Conservation (phyloP, 2,888 invertebrate genomes). For the Parnassius smintheus region DNA sequence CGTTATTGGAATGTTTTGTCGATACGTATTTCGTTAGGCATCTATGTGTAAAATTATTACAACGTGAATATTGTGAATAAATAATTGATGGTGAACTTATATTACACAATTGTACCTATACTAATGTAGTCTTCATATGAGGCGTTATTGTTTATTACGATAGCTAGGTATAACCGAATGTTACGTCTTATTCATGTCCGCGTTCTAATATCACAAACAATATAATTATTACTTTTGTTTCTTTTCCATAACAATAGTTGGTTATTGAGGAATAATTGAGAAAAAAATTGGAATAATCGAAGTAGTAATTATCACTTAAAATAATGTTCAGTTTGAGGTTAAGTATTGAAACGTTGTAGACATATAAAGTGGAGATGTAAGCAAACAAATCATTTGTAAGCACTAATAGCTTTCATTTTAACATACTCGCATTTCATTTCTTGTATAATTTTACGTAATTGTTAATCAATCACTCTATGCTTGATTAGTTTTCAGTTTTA, state of each 20-base stretch:
- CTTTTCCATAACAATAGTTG: slow-evolving; percentile 24
- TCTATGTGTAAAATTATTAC: slow-evolving; percentile 47
- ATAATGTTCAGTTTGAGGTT: slow-evolving; percentile 61
- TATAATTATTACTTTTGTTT: slow-evolving; percentile 23
- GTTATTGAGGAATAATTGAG: not conserved
- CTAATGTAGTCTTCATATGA: slow-evolving; percentile 57
- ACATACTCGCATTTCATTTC: slow-evolving; percentile 10
- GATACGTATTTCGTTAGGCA: slow-evolving; percentile 76
- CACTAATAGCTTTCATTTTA: slow-evolving; percentile 35
- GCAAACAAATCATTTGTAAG: slow-evolving; percentile 18
- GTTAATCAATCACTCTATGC: slow-evolving; percentile 5
- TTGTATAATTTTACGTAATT: slow-evolving; percentile 17
- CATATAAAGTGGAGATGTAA: slow-evolving; percentile 30
- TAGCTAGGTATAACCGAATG: slow-evolving; percentile 70
- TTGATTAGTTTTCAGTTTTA: slow-evolving; percentile 12
- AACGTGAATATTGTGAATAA: slow-evolving; percentile 39
- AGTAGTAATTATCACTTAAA: slow-evolving; percentile 35
- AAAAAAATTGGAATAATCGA: slow-evolving; percentile 1
- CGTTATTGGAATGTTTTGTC: slow-evolving; percentile 77
- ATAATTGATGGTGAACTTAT: slow-evolving; percentile 32
- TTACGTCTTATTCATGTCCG: slow-evolving; percentile 77
- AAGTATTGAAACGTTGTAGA: slow-evolving; percentile 55
- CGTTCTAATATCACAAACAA: slow-evolving; percentile 43
- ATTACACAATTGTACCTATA: slow-evolving; percentile 29
- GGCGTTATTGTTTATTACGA: slow-evolving; percentile 72